Base-by-base conservation (phyloP, 30 jellyfish, hydroid and myxozoan species). In the Mastigias papua region DNA sequence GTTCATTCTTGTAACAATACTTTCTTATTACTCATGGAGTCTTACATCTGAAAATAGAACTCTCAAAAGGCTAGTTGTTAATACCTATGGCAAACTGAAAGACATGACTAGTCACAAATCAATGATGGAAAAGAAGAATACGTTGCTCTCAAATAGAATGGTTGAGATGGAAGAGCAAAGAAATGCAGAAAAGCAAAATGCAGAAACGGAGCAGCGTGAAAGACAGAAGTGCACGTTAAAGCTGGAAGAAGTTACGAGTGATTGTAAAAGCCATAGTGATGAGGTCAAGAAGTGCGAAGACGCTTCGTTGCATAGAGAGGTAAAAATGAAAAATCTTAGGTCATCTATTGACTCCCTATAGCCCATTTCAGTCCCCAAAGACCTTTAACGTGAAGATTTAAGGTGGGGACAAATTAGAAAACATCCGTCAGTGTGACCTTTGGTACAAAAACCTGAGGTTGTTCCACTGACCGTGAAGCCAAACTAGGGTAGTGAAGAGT, bases 111-210 rank as follows among this genome's bases (percentile, higher is more conserved):
- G 66, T 57, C 87, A 62, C 60, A 88, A 88, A 42, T 57, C 26
- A 1, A 57, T 65, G 54, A 11, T 88, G 79, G 96, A 88, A 69
- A 88, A 78, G 67, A 88, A 70, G 58, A 88, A 88, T 37, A 76
- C 89, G 34, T 70, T 78, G 63, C 91, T 88, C 30, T 88, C 96
- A 16, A 88, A 88, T 64, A 81, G 96, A 65, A 79, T 88, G 89
- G 89, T 79, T 2, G 96, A 88, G 50, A 88, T 88, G 96, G 96
- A 88, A 54, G 96, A 88, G 48, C 71, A 61, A 21, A 68, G 87
- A 57, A 79, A 79, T 66, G 31, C 91, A n/a, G 96, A 78, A 29
- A 88, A 88, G 65, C 86, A 88, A 54, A 78, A 61, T 78, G 90
- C 88, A 31, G 96, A 88, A 32, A 37, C 79, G 1, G 96, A 77